Percentiles rank a stretch among this genome's conserved stretches.
Conservation (phyloP, 2,888 invertebrate genomes). For the Habrosyne pyritoides region DNA sequence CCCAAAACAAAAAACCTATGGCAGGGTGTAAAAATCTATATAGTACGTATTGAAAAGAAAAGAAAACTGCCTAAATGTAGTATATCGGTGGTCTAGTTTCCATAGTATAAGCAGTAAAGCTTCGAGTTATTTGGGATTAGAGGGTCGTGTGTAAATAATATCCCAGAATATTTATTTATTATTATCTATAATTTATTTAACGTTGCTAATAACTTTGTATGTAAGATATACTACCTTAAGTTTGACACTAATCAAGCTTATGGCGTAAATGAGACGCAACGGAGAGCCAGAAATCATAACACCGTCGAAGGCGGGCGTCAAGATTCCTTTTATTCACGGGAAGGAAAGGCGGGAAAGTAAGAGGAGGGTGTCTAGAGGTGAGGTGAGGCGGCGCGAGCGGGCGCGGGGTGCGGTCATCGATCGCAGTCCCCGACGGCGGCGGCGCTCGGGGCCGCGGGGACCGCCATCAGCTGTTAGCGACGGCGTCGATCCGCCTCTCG, state of each 20-base stretch:
- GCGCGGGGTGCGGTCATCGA: constrained; percentile 75
- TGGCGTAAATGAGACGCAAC: constrained; percentile 41
- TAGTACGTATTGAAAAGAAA: too few relatives aligned
- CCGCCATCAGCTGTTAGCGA: constrained; percentile 75
- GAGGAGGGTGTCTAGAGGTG: constrained; percentile 61
- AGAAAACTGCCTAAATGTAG: too few relatives aligned
- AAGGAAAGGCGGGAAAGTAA: constrained; percentile 79
- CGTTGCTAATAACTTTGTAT: constrained; percentile 23
- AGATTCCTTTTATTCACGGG: constrained; percentile 47
- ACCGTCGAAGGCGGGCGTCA: constrained; percentile 38
- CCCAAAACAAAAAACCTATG: too few relatives aligned
- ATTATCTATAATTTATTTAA: neutral
- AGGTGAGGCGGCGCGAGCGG: constrained; percentile 54
- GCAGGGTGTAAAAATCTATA: too few relatives aligned
- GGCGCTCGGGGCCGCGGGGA: constrained; percentile 48
- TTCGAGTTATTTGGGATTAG: too few relatives aligned
- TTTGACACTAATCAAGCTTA: constrained; percentile 52
- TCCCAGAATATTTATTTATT: too few relatives aligned
- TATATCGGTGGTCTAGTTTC: too few relatives aligned
- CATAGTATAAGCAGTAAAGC: too few relatives aligned
- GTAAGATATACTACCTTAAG: too few relatives aligned
- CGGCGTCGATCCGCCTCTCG: constrained; percentile 44
- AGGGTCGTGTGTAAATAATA: too few relatives aligned
- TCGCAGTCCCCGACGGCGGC: constrained; percentile 59
- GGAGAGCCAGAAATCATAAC: constrained; percentile 38